phyloP scores from a whole-genome alignment of 2,113 vertebrate species.

The Semnornis frantzii region DNA sequence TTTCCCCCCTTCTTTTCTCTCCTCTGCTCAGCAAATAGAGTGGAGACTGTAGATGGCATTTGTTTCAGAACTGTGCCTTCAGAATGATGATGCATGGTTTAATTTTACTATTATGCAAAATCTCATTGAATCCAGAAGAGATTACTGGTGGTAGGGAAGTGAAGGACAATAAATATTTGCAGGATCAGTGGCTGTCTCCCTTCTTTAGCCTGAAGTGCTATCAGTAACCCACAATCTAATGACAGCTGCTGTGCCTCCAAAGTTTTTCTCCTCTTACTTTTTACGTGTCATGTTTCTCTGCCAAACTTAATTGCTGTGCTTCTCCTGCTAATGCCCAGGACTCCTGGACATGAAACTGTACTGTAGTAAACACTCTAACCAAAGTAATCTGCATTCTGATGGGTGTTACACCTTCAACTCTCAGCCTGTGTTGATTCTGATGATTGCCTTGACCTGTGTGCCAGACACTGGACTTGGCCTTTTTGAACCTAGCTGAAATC shows the following conservation, averaged over 20 bases:
- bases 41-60: background rate
- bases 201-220: background rate
- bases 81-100: background rate
- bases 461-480: too few relatives aligned
- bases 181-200: background rate
- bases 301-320: background rate
- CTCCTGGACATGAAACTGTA: background rate
- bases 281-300: background rate
- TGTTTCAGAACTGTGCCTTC: constrained; percentile 6
- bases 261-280: background rate
- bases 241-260: background rate
- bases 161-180: background rate
- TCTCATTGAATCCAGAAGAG: background rate
- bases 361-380: background rate
- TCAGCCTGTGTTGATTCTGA: too few relatives aligned
- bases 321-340: background rate
- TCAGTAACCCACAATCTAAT: background rate
- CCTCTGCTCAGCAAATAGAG: background rate
- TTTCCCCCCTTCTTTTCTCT: background rate
- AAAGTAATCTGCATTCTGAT: background rate
- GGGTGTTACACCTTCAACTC: background rate
- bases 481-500: background rate
- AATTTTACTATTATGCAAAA: background rate
- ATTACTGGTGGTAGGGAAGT: background rate
- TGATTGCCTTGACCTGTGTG: too few relatives aligned